Evolutionary conservation across 2,888 invertebrate genomes (phyloP).

Genomic region (Microplitis manilae): DNA sequence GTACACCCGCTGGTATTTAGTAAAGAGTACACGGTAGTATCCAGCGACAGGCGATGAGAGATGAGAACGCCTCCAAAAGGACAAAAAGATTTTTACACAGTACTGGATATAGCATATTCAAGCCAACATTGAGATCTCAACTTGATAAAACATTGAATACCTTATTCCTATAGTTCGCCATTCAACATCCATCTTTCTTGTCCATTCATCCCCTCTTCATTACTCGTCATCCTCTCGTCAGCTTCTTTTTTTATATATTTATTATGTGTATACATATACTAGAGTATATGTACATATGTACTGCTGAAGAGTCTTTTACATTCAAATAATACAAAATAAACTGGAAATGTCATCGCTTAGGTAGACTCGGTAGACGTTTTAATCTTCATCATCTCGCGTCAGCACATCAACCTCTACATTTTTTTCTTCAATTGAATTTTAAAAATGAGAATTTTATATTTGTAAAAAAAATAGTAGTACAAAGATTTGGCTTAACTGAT

Average conservation of each 20-base stretch:
- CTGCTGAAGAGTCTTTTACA: background rate
- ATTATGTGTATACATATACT: constrained; percentile 2
- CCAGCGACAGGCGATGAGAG: constrained; percentile 26
- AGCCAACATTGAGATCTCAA: constrained; percentile 61
- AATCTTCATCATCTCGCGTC: constrained; percentile 13
- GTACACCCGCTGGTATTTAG: constrained; percentile 24
- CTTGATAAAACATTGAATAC: constrained; percentile 69
- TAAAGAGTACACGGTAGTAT: constrained; percentile 8
- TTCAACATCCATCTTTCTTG: constrained; percentile 45
- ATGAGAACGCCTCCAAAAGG: constrained; percentile 54
- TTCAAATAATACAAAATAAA: constrained; percentile 53
- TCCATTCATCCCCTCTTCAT: constrained; percentile 53
- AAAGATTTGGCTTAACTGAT: constrained; percentile 4
- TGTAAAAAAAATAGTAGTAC: background rate
- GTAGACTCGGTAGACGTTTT: background rate
- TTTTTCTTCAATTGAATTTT: constrained; percentile 8
- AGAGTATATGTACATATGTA: background rate
- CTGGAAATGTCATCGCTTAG: constrained; percentile 63
- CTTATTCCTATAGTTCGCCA: constrained; percentile 39
- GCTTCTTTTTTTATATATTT: constrained; percentile 11
- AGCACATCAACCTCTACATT: constrained; percentile 20
- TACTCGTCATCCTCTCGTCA: constrained; percentile 25
- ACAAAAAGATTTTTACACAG: constrained; percentile 57
- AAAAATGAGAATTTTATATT: constrained; percentile 4
- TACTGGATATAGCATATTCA: constrained; percentile 54